Percentiles rank a stretch among this genome's conserved stretches.
Conservation (phyloP, 2,113 vertebrate genomes). For the Stigmatopora nigra region DNA sequence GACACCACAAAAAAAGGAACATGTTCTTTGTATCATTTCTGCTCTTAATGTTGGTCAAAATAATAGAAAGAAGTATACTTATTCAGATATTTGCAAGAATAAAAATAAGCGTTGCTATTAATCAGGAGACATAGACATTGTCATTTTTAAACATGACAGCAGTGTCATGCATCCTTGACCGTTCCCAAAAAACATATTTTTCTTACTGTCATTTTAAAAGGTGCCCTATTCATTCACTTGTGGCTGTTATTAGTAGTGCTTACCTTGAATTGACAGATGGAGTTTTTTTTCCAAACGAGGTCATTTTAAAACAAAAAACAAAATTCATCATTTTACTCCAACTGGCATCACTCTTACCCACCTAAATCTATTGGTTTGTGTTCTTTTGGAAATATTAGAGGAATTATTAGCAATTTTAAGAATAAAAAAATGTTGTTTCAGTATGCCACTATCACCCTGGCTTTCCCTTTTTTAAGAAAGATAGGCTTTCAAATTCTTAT, state of each 20-base stretch:
- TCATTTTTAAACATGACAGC: slow-evolving; percentile 37
- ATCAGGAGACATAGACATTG: slow-evolving; percentile 23
- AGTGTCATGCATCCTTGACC: slow-evolving; percentile 17
- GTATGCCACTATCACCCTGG: slow-evolving; percentile 2
- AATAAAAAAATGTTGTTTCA: neutral
- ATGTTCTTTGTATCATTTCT: neutral
- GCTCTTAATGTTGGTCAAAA: slow-evolving; percentile 6
- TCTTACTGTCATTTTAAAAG: slow-evolving; percentile 29
- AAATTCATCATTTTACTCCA: neutral
- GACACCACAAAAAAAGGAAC: slow-evolving; percentile 57
- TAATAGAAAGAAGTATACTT: slow-evolving; percentile 24
- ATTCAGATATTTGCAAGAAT: slow-evolving; percentile 29
- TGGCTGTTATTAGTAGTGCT: slow-evolving; percentile 22
- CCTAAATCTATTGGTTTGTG: neutral
- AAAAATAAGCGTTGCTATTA: slow-evolving; percentile 14
- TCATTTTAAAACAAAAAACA: neutral
- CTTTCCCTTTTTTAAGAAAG: neutral
- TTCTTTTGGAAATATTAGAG: neutral
- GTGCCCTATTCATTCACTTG: slow-evolving; percentile 33
- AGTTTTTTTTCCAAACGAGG: neutral
- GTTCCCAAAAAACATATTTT: slow-evolving; percentile 20
- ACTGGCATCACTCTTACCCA: neutral
- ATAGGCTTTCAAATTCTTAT: slow-evolving; percentile 15
- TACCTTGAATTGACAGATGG: neutral
- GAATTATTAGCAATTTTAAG: neutral